Percentiles rank a stretch among this genome's conserved stretches.
Conservation (phyloP, 1,140 invertebrate species). For the Laupala kohalensis region DNA sequence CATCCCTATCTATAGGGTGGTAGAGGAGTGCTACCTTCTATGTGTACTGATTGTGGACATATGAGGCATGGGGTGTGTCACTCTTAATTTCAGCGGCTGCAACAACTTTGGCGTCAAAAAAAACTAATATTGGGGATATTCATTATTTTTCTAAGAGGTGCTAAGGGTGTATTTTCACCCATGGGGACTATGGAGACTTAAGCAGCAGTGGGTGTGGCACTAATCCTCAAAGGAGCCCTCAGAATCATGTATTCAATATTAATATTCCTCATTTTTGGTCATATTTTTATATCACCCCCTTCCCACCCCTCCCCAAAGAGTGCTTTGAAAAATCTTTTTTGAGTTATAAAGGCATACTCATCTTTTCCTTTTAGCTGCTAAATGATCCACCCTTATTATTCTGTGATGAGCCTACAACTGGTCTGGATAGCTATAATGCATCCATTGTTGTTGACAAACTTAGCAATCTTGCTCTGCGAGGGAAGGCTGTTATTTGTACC, state of each 20-base stretch:
- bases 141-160: too few species aligned
- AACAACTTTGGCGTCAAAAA: too few species aligned
- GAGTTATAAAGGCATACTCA: not conserved
- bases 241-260: not conserved
- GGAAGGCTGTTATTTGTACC: conserved; percentile 83
- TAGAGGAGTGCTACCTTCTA: too few species aligned
- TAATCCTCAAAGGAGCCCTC: not conserved
- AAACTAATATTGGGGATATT: too few species aligned
- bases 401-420: conserved; percentile 91
- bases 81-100: too few species aligned
- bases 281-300: not conserved
- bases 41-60: too few species aligned
- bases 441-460: conserved; percentile 69
- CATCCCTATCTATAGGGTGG: too few species aligned
- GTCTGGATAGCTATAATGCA: conserved; percentile 86
- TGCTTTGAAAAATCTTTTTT: not conserved
- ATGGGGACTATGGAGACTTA: too few species aligned
- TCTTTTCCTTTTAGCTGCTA: conserved; percentile 44
- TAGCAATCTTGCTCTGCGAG: conserved; percentile 35
- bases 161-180: too few species aligned
- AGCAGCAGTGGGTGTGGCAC: not conserved
- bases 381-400: conserved; percentile 87
- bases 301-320: not conserved
- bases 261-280: not conserved
- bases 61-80: too few species aligned